Percentiles rank a stretch among this genome's conserved stretches.
These are phyloP conservation scores for Raphicerus campestris DNA, from an alignment of 2,113 vertebrate species.

Conservation along the genomic window DNA sequence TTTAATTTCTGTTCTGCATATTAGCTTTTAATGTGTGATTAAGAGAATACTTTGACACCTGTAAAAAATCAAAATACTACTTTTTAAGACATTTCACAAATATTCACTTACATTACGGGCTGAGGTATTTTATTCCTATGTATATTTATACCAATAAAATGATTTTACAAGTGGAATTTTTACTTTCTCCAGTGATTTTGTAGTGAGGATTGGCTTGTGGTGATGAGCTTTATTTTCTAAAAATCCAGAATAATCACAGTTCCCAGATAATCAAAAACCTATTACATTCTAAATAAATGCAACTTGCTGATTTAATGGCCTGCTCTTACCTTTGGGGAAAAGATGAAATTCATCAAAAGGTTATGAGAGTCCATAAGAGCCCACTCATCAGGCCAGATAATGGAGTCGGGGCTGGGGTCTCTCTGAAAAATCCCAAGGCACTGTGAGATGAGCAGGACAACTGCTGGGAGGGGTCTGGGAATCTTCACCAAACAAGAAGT, in stretches of 20 bases:
- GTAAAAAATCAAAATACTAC: constrained; percentile 76
- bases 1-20: constrained; percentile 79
- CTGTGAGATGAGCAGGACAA: neutral
- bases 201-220: neutral
- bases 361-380: neutral
- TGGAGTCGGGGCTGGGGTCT: too few species aligned
- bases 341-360: neutral
- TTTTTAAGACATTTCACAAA: constrained; percentile 79
- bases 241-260: neutral
- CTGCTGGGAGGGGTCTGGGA: neutral
- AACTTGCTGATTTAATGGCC: neutral
- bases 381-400: neutral
- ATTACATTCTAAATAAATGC: neutral
- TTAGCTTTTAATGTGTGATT: constrained; percentile 81
- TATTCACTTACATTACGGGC: constrained; percentile 80
- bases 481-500: neutral
- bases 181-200: neutral
- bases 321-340: neutral
- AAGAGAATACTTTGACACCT: constrained; percentile 72
- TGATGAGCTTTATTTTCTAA: neutral
- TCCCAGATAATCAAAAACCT: neutral
- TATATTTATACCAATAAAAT: constrained; percentile 95
- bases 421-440: neutral
- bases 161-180: constrained; percentile 86
- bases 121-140: constrained; percentile 88